These are phyloP conservation scores for Melanotaenia maccullochi DNA, from an alignment of 2,797 vertebrate genomes.

Conservation along the genomic window DNA sequence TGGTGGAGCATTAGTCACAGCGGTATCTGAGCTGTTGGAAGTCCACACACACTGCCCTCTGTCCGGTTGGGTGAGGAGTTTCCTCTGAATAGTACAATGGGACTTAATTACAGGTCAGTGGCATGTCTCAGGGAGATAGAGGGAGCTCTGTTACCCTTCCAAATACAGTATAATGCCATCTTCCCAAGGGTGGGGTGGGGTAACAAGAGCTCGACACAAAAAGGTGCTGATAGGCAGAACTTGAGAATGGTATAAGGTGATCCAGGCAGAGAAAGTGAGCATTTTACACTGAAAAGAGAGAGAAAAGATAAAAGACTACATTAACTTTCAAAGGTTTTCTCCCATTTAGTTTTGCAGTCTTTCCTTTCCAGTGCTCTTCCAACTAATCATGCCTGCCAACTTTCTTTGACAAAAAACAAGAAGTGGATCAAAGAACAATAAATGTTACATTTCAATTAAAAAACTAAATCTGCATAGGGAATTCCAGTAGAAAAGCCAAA, in stretches of 20 bases:
- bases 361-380: slow-evolving; percentile 36
- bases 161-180: slow-evolving; percentile 84
- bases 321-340: slow-evolving; percentile 66
- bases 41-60: slow-evolving; percentile 75
- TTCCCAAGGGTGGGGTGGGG: slow-evolving; percentile 80
- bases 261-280: slow-evolving; percentile 69
- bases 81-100: slow-evolving; percentile 78
- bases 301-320: slow-evolving; percentile 64
- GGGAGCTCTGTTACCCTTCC: slow-evolving; percentile 81
- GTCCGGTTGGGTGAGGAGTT: slow-evolving; percentile 74
- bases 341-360: slow-evolving; percentile 48
- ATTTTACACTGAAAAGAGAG: slow-evolving; percentile 68
- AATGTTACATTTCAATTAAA: not conserved
- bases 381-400: slow-evolving; percentile 43
- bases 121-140: slow-evolving; percentile 81
- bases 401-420: slow-evolving; percentile 39
- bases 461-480: not conserved
- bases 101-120: slow-evolving; percentile 84
- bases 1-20: slow-evolving; percentile 73
- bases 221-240: slow-evolving; percentile 80
- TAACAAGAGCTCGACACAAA: slow-evolving; percentile 78
- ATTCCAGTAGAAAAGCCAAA: not conserved
- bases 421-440: slow-evolving; percentile 19
- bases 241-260: slow-evolving; percentile 76
- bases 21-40: slow-evolving; percentile 70